These are phyloP conservation scores for Eupithecia dodoneata DNA, from an alignment of 2,888 invertebrate genomes.

Conservation along the genomic window DNA sequence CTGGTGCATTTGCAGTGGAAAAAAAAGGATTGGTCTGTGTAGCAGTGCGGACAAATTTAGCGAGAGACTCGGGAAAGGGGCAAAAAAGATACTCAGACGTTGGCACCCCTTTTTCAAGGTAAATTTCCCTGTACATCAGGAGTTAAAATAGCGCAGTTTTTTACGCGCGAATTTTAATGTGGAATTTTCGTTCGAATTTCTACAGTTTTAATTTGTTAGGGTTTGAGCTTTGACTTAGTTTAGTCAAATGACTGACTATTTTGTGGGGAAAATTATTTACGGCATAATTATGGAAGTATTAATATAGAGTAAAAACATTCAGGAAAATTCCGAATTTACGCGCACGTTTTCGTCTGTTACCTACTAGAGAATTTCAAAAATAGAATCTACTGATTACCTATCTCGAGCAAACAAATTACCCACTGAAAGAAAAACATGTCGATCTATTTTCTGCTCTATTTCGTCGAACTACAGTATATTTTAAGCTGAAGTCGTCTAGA, in stretches of 20 bases:
- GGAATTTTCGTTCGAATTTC: constrained; percentile 21
- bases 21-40: constrained; percentile 47
- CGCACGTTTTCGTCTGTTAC: constrained; percentile 1
- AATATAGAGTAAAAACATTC: not conserved
- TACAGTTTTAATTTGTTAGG: not conserved
- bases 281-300: not conserved
- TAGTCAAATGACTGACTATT: not conserved
- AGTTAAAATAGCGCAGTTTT: constrained; percentile 54
- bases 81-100: constrained; percentile 60
- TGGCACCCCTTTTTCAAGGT: constrained; percentile 63
- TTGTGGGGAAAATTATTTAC: not conserved
- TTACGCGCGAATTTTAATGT: constrained; percentile 39
- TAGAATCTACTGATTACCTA: constrained; percentile 40
- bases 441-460: constrained; percentile 26
- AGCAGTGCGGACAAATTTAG: constrained; percentile 72
- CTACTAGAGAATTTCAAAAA: constrained; percentile 26
- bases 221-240: not conserved
- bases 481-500: constrained; percentile 8
- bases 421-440: constrained; percentile 22
- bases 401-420: constrained; percentile 39
- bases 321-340: not conserved
- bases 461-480: not conserved
- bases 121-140: constrained; percentile 54
- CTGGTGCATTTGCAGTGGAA: constrained; percentile 53
- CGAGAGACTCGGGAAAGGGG: constrained; percentile 62